Evolutionary conservation across 2,113 vertebrate genomes (phyloP).

Genomic region (Rafetus swinhoei): DNA sequence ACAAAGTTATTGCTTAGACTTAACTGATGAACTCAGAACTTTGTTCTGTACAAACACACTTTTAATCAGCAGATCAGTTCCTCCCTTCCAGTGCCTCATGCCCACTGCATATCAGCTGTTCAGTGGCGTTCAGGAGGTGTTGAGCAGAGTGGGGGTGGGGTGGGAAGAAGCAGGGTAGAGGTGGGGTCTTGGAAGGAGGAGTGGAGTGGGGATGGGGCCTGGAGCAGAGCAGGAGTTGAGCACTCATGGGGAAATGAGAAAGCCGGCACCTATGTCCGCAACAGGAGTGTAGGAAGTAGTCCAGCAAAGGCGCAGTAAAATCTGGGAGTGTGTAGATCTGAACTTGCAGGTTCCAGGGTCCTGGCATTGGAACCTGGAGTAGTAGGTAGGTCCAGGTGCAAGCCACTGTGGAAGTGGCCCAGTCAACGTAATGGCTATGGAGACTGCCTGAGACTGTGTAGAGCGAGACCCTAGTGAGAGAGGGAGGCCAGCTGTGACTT

Average conservation of each 20-base stretch:
- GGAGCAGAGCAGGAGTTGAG: too few species aligned
- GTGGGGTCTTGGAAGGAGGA: too few species aligned
- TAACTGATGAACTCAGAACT: not conserved
- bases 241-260: not conserved
- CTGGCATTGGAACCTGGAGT: not conserved
- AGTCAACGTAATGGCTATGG: not conserved
- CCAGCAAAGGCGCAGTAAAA: not conserved
- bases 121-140: too few species aligned
- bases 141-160: too few species aligned
- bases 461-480: not conserved
- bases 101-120: too few species aligned
- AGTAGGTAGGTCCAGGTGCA: not conserved
- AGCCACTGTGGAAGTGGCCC: not conserved
- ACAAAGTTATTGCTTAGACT: not conserved
- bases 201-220: too few species aligned
- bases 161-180: too few species aligned
- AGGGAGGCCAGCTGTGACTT: not conserved
- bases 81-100: too few species aligned
- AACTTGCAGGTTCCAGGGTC: not conserved
- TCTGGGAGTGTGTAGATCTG: not conserved
- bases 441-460: not conserved
- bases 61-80: not conserved
- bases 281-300: not conserved
- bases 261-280: not conserved
- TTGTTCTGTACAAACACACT: not conserved